phyloP scores from a whole-genome alignment of 2,113 vertebrate species.

The Campylomormyrus tamandua region DNA sequence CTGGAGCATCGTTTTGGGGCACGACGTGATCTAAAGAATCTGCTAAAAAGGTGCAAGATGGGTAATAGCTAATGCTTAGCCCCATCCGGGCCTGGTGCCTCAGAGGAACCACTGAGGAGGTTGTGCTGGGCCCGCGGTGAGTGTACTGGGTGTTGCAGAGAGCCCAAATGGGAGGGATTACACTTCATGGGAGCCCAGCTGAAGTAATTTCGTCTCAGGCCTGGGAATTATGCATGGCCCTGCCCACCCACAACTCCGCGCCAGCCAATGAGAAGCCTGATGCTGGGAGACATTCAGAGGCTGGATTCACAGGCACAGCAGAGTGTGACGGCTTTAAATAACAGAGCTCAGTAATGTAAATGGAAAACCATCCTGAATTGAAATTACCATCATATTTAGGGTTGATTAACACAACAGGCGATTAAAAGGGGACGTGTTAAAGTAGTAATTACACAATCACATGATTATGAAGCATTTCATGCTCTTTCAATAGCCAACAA shows the following conservation, averaged over 20 bases:
- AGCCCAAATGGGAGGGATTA: not conserved
- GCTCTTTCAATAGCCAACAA: not conserved
- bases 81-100: not conserved
- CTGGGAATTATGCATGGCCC: not conserved
- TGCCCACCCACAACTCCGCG: not conserved
- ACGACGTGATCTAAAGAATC: not conserved
- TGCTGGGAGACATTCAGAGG: not conserved
- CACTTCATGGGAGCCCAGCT: not conserved
- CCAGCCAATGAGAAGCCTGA: not conserved
- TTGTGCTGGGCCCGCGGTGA: not conserved
- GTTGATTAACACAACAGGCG: not conserved
- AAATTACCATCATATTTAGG: not conserved
- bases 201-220: not conserved
- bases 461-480: not conserved
- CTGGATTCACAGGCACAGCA: not conserved
- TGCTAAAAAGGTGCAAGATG: not conserved
- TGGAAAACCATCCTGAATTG: not conserved
- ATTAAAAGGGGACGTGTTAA: not conserved
- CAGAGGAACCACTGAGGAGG: not conserved
- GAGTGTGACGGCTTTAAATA: not conserved
- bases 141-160: not conserved
- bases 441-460: not conserved
- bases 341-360: not conserved
- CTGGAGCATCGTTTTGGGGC: not conserved
- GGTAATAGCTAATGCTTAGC: not conserved